Evolutionary conservation across 2,797 vertebrate genomes (phyloP), one percentile per base, ranked within the genome.

Genomic region (Betta splendens): DNA sequence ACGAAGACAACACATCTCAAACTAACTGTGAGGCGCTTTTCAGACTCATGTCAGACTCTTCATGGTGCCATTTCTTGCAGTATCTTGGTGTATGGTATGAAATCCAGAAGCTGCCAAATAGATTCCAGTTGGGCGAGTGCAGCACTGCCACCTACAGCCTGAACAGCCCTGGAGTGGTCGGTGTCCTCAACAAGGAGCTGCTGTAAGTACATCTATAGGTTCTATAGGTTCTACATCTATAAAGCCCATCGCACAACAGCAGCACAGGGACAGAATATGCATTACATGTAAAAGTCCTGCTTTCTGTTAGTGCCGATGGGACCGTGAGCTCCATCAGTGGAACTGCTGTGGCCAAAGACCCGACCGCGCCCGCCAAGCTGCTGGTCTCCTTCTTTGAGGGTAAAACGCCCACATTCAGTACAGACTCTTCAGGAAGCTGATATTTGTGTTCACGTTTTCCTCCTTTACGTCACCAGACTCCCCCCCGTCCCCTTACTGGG

Each of bases 51-150:
- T n/a, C n/a, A n/a, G n/a, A n/a, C n/a, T n/a, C n/a, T n/a, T n/a
- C n/a, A n/a, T n/a, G n/a, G n/a, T n/a, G n/a, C n/a, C n/a, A 6
- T 42, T 46, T 29, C 61, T 66, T n/a, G 22, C 85, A 95, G 94
- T 96, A 94, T 75, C 69, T 94, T 31, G 94, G 94, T 55, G 92
- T 69, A 22, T 95, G 94, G 94, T 92, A 93, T 0, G 92, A 95
- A 64, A 93, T 95, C 69, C 84, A 94, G 87, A 94, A 79, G 65
- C 86, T 94, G 59, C 91, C 93, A 0, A 53, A 79, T 2, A 38
- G 13, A 28, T 94, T 93, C 18, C 92, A 94, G 86, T 90, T 88
- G 53, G 94, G 93, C 31, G 85, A 86, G 32, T 95, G 94, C 69
- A 51, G 84, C 83, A 92, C 92, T 72, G 92, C 93, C 69, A 92